Evolutionary conservation across 2,797 vertebrate species (phyloP).

Genomic region (Parotocinclus haroldoi): DNA sequence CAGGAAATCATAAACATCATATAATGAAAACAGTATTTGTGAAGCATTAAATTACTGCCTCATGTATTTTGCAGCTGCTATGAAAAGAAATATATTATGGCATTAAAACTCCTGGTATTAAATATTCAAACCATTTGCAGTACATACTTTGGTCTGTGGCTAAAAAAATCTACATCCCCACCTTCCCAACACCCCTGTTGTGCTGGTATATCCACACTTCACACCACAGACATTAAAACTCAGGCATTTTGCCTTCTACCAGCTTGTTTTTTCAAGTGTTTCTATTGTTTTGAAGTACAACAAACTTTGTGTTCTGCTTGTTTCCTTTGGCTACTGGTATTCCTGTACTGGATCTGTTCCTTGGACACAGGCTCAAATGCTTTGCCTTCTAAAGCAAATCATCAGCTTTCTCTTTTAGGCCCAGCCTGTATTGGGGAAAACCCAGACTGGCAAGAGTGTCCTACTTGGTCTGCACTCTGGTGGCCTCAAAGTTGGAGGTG

Average conservation of each 20-base stretch:
- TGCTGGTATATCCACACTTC: conserved; percentile 53
- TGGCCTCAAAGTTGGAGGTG: conserved; percentile 22
- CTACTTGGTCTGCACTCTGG: conserved; percentile 47
- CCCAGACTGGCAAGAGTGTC: conserved; percentile 30
- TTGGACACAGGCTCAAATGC: conserved; percentile 53
- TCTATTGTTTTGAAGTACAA: conserved; percentile 75
- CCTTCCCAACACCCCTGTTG: conserved; percentile 13
- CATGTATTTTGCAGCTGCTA: conserved; percentile 18
- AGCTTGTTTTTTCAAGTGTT: conserved; percentile 71
- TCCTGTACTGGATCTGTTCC: conserved; percentile 54
- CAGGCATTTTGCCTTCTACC: conserved; percentile 58
- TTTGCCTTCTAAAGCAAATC: conserved; percentile 63
- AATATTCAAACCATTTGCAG: conserved; percentile 48
- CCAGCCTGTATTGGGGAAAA: conserved; percentile 39
- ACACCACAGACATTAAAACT: conserved; percentile 57
- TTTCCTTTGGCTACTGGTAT: conserved; percentile 68
- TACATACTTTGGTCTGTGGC: conserved; percentile 54
- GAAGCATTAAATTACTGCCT: conserved; percentile 10
- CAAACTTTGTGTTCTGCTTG: conserved; percentile 70
- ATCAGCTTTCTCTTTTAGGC: conserved; percentile 39
- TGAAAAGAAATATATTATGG: conserved; percentile 39
- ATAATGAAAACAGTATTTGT: conserved; percentile 18
- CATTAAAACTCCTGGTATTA: conserved; percentile 50
- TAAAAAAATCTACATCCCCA: conserved; percentile 59
- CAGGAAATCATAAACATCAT: conserved; percentile 4